Percentiles rank a stretch among this genome's conserved stretches.
Evolutionary conservation across 1,140 invertebrate genomes (phyloP).

Genomic region (Helicorthomorpha holstii): DNA sequence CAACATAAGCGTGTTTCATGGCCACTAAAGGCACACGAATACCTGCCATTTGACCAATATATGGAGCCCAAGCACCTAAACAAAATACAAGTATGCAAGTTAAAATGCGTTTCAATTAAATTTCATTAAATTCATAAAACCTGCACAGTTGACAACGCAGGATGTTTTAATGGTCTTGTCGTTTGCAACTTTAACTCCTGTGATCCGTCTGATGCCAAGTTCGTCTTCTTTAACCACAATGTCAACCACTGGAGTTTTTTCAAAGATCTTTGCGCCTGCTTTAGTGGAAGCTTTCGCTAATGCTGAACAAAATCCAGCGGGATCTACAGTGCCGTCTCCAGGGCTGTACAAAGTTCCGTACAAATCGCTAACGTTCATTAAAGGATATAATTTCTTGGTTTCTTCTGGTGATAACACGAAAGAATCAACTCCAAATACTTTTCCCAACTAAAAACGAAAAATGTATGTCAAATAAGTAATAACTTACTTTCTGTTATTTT

Average conservation of each 20-base stretch:
- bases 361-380: constrained; percentile 52
- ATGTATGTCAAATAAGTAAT: too few species aligned
- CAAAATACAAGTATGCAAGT: constrained; percentile 4
- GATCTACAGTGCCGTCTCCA: constrained; percentile 58
- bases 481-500: too few species aligned
- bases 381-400: constrained; percentile 54
- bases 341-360: constrained; percentile 60
- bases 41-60: constrained; percentile 49
- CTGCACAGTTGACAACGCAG: constrained; percentile 51
- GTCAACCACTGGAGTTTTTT: constrained; percentile 51
- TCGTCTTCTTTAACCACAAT: constrained; percentile 42
- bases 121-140: constrained; percentile 16
- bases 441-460: constrained; percentile 41
- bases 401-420: constrained; percentile 48
- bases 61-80: constrained; percentile 56
- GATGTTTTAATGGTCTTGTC: constrained; percentile 55
- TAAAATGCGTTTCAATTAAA: neutral
- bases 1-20: constrained; percentile 76
- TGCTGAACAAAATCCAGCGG: constrained; percentile 55
- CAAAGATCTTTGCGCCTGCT: constrained; percentile 51
- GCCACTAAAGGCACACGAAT: constrained; percentile 51
- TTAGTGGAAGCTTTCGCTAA: constrained; percentile 47
- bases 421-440: constrained; percentile 56
- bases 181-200: constrained; percentile 49
- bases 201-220: constrained; percentile 44